A percentile compares a stretch with the other conserved stretches of the same genome.
Conservation (phyloP, 2,113 vertebrate species). For the Glareola pratincola region DNA sequence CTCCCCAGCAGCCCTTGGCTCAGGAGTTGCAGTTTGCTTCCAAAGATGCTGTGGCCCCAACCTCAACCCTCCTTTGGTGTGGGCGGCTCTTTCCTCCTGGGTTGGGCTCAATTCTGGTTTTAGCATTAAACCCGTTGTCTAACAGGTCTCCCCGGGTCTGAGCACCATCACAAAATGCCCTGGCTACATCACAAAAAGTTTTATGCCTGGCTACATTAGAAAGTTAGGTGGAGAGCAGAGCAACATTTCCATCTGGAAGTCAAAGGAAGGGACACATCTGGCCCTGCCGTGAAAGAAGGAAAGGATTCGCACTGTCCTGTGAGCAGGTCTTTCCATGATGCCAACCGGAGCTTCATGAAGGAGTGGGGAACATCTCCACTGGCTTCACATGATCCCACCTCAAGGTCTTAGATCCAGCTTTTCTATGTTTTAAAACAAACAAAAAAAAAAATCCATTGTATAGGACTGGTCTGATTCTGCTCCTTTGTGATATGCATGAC, state of each 20-base stretch:
- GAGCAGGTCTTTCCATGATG: rapidly evolving
- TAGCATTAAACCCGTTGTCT: background rate
- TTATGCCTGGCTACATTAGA: background rate
- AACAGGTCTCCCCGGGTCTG: background rate
- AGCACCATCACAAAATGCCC: background rate
- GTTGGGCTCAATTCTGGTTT: background rate
- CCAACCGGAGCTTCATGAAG: background rate
- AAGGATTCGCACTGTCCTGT: rapidly evolving
- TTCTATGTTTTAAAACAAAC: background rate
- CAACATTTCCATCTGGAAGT: background rate
- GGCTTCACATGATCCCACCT: background rate
- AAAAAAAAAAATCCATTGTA: background rate
- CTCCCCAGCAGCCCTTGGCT: background rate
- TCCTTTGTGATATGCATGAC: background rate
- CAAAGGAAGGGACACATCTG: background rate
- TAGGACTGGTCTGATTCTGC: background rate
- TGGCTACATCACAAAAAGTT: background rate
- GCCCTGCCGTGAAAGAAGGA: background rate
- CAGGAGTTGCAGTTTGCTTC: background rate
- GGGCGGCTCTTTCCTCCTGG: background rate
- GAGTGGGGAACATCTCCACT: background rate
- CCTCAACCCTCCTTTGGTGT: background rate
- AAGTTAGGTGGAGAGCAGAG: background rate
- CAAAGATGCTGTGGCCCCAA: background rate
- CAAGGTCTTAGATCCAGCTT: background rate